Evolutionary conservation across 2,888 invertebrate genomes (phyloP), one percentile per base, ranked within the genome.

Genomic region (Tetanocera ferruginea): DNA sequence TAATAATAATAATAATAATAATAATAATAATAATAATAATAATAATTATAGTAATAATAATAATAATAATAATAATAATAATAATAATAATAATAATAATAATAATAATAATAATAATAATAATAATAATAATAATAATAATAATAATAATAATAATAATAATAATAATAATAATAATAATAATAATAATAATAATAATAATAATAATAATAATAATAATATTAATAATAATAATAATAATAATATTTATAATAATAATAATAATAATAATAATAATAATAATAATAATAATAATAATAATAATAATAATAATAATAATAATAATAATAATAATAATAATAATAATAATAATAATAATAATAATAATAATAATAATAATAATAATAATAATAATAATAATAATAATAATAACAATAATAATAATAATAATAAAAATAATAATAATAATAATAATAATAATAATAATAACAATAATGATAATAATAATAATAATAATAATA

Each of bases 61-160:
- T 9, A 49, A 78, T 49, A 76, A 60, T 34, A 51, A 76, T 70
- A 66, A 11, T 60, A 60, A 60, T n/a, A 3, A 23, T 9, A n/a
- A 60, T 6, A 11, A 60, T 25, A 28, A 66, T 9, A 37, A 28
- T 8, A 11, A 66, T 28, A 14, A 66, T 69, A 76, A 78, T 70
- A 71, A 75, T 77, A 77, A 77, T 71, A 76, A 77, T 75, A 77
- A 52, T 79, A 71, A 79, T 77, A 75, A 79, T 77, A 77, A 77
- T 77, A 77, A 67, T 75, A 77, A 77, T 71, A 77, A 79, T 79
- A 9, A 49, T 9, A 79, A 77, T 77, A 75, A 79, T 79, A 77
- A 76, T 77, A 70, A 77, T 69, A 74, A 28, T 60, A 43, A 19
- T 52, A 66, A 28, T 72, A 73, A 49, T 64, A 64, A 23, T 74